Percentiles rank a stretch among this genome's conserved stretches.
Conservation (phyloP, 2,113 vertebrate genomes). For the Columbina picui region DNA sequence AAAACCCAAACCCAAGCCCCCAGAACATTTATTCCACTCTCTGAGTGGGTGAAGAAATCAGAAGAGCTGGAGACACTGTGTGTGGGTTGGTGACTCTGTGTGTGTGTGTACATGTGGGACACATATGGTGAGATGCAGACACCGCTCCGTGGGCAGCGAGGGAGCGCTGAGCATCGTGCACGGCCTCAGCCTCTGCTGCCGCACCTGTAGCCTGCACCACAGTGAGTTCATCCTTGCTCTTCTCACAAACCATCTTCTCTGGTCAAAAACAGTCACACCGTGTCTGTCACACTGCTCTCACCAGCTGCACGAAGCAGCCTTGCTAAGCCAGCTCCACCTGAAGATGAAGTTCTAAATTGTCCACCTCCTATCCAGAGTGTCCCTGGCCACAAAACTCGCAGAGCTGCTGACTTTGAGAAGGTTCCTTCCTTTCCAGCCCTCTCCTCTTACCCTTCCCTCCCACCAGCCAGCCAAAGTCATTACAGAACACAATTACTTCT, state of each 20-base stretch:
- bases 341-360: rapidly evolving
- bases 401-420: neutral
- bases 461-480: neutral
- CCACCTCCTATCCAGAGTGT: rapidly evolving
- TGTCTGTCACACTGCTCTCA: rapidly evolving
- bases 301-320: rapidly evolving
- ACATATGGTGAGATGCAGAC: rapidly evolving
- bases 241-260: rapidly evolving
- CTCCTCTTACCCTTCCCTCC: neutral
- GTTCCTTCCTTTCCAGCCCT: neutral
- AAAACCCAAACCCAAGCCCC: neutral
- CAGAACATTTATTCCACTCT: neutral
- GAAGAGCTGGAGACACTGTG: neutral
- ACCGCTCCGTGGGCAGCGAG: neutral
- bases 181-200: neutral
- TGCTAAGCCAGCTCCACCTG: neutral
- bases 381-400: neutral
- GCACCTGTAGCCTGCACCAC: rapidly evolving
- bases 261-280: neutral
- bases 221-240: too few species aligned
- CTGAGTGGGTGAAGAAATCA: rapidly evolving
- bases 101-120: too few species aligned
- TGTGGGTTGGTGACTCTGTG: too few species aligned
- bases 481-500: constrained; percentile 44
- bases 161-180: rapidly evolving